A percentile compares a stretch with the other conserved stretches of the same genome.
Conservation (phyloP, 2,888 invertebrate species). For the Apotomis capreana region DNA sequence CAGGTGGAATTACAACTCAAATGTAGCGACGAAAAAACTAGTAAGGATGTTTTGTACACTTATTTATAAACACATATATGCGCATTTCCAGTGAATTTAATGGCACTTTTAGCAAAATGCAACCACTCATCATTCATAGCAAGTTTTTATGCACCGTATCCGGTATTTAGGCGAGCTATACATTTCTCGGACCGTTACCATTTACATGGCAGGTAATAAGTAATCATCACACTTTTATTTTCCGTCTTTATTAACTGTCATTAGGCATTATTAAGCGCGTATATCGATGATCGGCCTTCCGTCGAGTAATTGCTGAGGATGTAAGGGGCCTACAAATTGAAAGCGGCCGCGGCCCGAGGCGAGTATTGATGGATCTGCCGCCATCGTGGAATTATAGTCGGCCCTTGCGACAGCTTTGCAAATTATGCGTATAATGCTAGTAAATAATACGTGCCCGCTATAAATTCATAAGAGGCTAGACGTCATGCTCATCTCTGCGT, state of each 20-base stretch:
- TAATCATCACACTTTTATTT: constrained; percentile 80
- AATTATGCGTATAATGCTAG: constrained; percentile 83
- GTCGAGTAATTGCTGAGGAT: constrained; percentile 78
- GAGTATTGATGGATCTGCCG: constrained; percentile 81
- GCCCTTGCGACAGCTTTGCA: constrained; percentile 82
- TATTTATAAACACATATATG: constrained; percentile 6
- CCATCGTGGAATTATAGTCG: constrained; percentile 81
- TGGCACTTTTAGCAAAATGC: constrained; percentile 9
- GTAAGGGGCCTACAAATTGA: constrained; percentile 82
- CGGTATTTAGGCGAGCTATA: constrained; percentile 28
- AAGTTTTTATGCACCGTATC: constrained; percentile 32
- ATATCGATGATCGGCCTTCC: constrained; percentile 81
- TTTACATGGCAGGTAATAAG: constrained; percentile 67
- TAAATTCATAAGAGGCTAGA: constrained; percentile 73
- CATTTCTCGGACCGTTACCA: constrained; percentile 55
- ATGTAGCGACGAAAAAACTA: not conserved
- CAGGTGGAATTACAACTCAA: not conserved
- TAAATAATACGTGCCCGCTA: constrained; percentile 77
- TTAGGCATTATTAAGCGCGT: constrained; percentile 81
- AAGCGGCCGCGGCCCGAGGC: constrained; percentile 79
- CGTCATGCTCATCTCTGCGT: constrained; percentile 14
- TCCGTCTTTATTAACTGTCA: constrained; percentile 81
- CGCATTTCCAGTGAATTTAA: constrained; percentile 15
- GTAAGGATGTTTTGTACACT: not conserved
- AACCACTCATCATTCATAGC: constrained; percentile 16